phyloP scores from a whole-genome alignment of 2,797 vertebrate genomes.

The Dicrostonyx torquatus region DNA sequence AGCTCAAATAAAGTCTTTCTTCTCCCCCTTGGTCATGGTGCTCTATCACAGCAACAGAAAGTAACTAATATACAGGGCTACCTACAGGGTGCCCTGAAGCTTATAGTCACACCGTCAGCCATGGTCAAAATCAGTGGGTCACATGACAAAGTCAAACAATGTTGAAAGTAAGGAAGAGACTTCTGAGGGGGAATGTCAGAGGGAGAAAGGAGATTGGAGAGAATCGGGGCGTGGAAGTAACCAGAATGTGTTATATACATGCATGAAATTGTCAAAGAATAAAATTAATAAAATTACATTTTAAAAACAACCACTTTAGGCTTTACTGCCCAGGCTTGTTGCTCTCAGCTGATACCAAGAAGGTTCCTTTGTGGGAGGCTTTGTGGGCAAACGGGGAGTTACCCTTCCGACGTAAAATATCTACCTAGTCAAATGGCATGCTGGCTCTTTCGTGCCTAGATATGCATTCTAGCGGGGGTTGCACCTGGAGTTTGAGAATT shows the following conservation, averaged over 20 bases:
- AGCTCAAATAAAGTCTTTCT: background rate
- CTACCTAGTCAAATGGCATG: background rate
- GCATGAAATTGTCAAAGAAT: background rate
- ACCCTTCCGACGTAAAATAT: background rate
- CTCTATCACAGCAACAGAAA: background rate
- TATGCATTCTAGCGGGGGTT: background rate
- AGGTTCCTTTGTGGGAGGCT: background rate
- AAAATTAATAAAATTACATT: background rate
- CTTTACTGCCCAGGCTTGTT: background rate
- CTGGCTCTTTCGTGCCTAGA: background rate
- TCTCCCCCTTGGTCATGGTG: background rate
- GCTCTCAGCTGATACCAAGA: background rate
- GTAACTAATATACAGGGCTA: no score
- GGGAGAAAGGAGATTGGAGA: background rate
- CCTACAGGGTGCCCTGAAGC: background rate
- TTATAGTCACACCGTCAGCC: background rate
- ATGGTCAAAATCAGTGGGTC: background rate
- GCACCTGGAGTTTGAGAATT: background rate
- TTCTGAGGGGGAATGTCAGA: background rate
- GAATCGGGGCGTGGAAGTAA: background rate
- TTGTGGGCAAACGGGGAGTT: background rate
- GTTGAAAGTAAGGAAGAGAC: background rate
- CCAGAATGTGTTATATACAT: background rate
- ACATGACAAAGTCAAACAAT: background rate
- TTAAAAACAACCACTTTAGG: background rate